Evolutionary conservation across 1,140 invertebrate species (phyloP).

Genomic region (Paraescarpia echinospica): DNA sequence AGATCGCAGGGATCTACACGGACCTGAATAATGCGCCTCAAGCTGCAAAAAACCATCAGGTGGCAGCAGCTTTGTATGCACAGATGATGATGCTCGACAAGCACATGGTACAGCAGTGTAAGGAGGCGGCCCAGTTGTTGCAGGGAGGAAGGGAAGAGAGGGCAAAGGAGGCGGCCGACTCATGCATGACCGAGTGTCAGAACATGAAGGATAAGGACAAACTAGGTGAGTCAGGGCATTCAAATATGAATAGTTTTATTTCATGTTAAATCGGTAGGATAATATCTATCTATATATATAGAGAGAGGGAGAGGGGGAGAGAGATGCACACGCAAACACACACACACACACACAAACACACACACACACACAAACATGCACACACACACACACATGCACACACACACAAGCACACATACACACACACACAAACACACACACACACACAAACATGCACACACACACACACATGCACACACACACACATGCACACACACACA

Average conservation of each 20-base stretch:
- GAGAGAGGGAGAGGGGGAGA: no score
- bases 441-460: no score
- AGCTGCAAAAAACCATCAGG: constrained; percentile 31
- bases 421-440: no score
- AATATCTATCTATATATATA: no score
- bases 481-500: no score
- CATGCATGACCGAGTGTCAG: constrained; percentile 33
- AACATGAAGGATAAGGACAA: constrained; percentile 6
- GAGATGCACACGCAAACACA: no score
- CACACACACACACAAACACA: no score
- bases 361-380: no score
- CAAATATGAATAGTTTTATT: neutral
- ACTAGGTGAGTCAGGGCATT: constrained; percentile 17
- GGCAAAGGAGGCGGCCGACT: constrained; percentile 31
- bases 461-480: no score
- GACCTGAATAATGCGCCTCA: constrained; percentile 17
- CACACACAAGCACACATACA: no score
- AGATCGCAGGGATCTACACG: constrained; percentile 24
- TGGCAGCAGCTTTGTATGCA: constrained; percentile 32
- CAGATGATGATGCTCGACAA: constrained; percentile 26
- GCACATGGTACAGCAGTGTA: constrained; percentile 31
- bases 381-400: no score
- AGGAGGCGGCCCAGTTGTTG: constrained; percentile 32
- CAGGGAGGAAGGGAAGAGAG: constrained; percentile 24
- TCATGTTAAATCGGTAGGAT: no score